Conservation (phyloP, 2,888 invertebrate genomes). For the Cheilosia soror region DNA sequence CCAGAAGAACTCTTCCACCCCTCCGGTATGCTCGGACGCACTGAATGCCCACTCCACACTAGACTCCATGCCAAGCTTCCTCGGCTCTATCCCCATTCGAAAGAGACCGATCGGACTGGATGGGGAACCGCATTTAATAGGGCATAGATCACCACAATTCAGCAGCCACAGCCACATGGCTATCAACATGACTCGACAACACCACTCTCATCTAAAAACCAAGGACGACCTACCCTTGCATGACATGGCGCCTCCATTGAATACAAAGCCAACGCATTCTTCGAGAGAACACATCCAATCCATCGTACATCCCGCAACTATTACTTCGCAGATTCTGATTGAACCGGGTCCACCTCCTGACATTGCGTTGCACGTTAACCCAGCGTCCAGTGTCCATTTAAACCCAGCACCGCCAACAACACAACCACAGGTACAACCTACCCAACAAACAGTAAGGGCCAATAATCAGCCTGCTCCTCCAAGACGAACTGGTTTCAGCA, state of each 20-base stretch:
- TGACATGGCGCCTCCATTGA: constrained; percentile 58
- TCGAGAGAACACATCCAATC: constrained; percentile 56
- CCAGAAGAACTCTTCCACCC: constrained; percentile 73
- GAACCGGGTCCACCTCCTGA: constrained; percentile 72
- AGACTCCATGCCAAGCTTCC: constrained; percentile 82
- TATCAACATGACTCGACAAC: constrained; percentile 82
- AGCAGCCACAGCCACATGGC: constrained; percentile 61
- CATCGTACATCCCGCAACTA: constrained; percentile 65
- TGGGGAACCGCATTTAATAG: constrained; percentile 77
- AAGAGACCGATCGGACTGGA: constrained; percentile 81
- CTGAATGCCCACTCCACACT: constrained; percentile 81
- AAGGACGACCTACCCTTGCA: constrained; percentile 61
- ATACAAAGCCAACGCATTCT: constrained; percentile 34
- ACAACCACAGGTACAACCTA: constrained; percentile 69
- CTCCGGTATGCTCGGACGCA: constrained; percentile 64
- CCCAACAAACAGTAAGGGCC: constrained; percentile 67
- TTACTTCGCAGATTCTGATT: constrained; percentile 65
- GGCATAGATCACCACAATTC: constrained; percentile 54
- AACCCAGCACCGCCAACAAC: constrained; percentile 67
- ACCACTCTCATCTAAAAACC: constrained; percentile 64
- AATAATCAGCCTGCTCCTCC: constrained; percentile 78
- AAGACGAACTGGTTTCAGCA: constrained; percentile 93
- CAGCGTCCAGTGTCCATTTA: constrained; percentile 50
- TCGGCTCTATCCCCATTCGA: constrained; percentile 83
- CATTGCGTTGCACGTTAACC: constrained; percentile 39